A percentile compares a stretch with the other conserved stretches of the same genome.
These are phyloP conservation scores for Prinia subflava DNA, from an alignment of 2,113 vertebrate species.

Conservation along the genomic window DNA sequence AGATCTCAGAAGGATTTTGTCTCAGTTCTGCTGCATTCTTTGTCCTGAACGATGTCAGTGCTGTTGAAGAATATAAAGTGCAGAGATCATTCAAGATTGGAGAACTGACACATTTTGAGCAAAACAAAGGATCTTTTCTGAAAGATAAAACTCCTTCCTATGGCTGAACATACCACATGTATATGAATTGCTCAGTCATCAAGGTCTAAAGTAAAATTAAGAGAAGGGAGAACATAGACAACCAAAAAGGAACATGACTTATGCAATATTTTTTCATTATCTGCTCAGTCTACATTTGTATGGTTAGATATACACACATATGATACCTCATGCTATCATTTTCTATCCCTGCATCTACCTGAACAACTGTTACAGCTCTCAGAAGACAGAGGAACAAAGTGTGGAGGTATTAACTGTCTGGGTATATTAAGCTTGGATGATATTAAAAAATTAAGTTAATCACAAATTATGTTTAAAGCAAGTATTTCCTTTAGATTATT, in stretches of 20 bases:
- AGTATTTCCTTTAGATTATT: background rate
- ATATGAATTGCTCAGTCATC: background rate
- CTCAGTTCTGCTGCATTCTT: background rate
- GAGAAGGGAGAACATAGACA: background rate
- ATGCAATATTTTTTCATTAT: background rate
- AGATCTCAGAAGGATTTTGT: background rate
- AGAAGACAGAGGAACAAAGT: background rate
- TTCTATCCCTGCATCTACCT: background rate
- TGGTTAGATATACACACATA: background rate
- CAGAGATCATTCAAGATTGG: background rate
- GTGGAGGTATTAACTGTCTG: background rate
- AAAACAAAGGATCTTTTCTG: background rate
- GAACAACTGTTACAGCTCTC: background rate
- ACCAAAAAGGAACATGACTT: background rate
- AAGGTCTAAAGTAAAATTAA: background rate
- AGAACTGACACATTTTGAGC: background rate
- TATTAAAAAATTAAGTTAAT: background rate
- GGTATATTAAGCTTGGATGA: background rate
- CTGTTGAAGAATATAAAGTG: background rate
- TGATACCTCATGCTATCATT: background rate
- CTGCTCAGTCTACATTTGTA: background rate
- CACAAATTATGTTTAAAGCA: background rate
- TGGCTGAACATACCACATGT: background rate
- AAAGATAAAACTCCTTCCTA: background rate
- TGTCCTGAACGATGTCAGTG: background rate